Conservation (phyloP, 2,888 invertebrate genomes). For the Rhyacophila evoluta region DNA sequence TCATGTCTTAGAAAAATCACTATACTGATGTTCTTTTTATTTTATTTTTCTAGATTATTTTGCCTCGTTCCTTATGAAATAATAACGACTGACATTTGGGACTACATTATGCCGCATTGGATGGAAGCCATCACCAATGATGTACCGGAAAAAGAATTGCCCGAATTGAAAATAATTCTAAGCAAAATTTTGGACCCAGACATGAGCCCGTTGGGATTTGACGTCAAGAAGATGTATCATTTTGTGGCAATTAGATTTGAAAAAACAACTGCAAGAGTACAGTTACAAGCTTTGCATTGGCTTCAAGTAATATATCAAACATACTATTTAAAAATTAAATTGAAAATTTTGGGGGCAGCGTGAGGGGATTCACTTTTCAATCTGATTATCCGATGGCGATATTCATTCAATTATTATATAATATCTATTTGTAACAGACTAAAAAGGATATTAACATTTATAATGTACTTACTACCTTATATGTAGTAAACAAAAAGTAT, state of each 20-base stretch:
- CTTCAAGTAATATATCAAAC: slow-evolving; percentile 72
- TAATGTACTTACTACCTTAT: too few species aligned
- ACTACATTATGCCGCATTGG: slow-evolving; percentile 99
- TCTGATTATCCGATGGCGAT: too few species aligned
- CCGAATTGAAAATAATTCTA: slow-evolving; percentile 83
- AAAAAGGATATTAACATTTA: too few species aligned
- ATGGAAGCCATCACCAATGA: slow-evolving; percentile 96
- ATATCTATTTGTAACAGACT: too few species aligned
- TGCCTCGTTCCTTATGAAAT: slow-evolving; percentile 98
- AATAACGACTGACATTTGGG: slow-evolving; percentile 96
- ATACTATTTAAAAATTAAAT: too few species aligned
- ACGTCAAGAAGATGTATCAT: slow-evolving; percentile 93
- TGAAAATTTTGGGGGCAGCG: too few species aligned
- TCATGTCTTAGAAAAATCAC: too few species aligned
- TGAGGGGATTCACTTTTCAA: too few species aligned
- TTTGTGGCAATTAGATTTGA: slow-evolving; percentile 91
- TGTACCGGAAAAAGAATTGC: slow-evolving; percentile 88
- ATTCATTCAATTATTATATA: too few species aligned
- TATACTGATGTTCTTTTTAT: too few species aligned
- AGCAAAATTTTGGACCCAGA: slow-evolving; percentile 98
- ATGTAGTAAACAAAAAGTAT: too few species aligned
- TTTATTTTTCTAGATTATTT: slow-evolving; percentile 77
- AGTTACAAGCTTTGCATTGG: slow-evolving; percentile 91
- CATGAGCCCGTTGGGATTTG: slow-evolving; percentile 94
- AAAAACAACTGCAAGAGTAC: slow-evolving; percentile 83